Conservation (phyloP, 2,113 vertebrate species). For the Psammodynastes pulverulentus region DNA sequence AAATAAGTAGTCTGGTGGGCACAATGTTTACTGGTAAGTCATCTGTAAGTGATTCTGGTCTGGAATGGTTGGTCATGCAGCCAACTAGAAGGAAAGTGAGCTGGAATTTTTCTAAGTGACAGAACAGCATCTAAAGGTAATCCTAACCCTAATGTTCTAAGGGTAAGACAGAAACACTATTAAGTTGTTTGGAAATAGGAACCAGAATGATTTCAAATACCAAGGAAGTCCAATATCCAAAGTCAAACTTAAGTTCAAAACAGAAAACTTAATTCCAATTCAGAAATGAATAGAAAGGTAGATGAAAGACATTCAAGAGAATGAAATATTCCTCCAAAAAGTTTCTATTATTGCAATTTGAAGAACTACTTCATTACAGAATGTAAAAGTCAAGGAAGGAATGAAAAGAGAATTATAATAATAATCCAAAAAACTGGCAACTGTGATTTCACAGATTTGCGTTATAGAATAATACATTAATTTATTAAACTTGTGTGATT, state of each 20-base stretch:
- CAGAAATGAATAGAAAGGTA: background rate
- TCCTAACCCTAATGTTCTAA: no score
- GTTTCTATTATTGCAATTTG: background rate
- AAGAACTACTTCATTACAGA: background rate
- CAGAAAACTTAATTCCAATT: background rate
- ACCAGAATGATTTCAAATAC: background rate
- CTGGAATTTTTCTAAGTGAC: no score
- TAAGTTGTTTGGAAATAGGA: background rate
- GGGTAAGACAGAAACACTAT: no score
- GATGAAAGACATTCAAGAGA: background rate
- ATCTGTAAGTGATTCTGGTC: no score
- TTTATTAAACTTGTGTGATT: background rate
- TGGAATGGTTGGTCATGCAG: no score
- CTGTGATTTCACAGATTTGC: no score
- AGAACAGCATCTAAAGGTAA: no score
- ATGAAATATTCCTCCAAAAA: background rate
- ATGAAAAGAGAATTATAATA: background rate
- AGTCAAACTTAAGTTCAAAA: background rate
- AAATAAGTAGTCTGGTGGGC: no score
- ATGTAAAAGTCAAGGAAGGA: background rate
- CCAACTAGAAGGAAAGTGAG: no score
- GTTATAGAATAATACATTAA: background rate
- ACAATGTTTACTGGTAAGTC: no score
- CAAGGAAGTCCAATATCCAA: background rate
- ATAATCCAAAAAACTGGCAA: no score